These are phyloP conservation scores for Meandrina meandrites DNA, from an alignment of 92 coral and sea anemone species.

Conservation along the genomic window DNA sequence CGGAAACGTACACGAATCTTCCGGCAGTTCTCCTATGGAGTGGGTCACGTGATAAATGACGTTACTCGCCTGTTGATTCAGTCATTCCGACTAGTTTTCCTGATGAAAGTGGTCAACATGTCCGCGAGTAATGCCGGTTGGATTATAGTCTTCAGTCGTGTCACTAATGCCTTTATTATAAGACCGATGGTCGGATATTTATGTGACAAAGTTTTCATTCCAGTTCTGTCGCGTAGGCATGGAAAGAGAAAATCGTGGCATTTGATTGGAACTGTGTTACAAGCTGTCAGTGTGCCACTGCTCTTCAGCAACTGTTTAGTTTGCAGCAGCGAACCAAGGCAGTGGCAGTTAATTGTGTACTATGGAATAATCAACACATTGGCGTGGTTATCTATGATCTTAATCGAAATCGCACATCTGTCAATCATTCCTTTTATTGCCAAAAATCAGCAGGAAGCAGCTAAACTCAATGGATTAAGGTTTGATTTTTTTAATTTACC, in stretches of 20 bases:
- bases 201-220: conserved; percentile 30
- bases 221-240: conserved; percentile 19
- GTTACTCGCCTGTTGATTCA: neutral
- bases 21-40: conserved; percentile 15
- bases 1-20: neutral
- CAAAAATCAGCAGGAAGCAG: conserved; percentile 19
- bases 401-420: neutral
- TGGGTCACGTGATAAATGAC: conserved; percentile 36
- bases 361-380: neutral
- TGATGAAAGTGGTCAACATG: conserved; percentile 11
- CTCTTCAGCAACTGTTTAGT: conserved; percentile 11
- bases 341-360: conserved; percentile 23
- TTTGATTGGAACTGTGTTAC: conserved; percentile 4
- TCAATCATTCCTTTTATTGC: conserved; percentile 19
- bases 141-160: neutral
- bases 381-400: neutral
- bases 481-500: neutral
- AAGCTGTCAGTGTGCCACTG: neutral
- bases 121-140: conserved; percentile 29
- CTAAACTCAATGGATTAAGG: conserved; percentile 8
- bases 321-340: conserved; percentile 13
- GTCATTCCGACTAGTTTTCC: conserved; percentile 17
- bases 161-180: neutral
- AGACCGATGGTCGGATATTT: neutral
- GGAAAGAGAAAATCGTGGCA: conserved; percentile 42